A percentile compares a stretch with the other conserved stretches of the same genome.
Evolutionary conservation across 1,140 invertebrate species (phyloP).

Genomic region (Bradysia coprophila): DNA sequence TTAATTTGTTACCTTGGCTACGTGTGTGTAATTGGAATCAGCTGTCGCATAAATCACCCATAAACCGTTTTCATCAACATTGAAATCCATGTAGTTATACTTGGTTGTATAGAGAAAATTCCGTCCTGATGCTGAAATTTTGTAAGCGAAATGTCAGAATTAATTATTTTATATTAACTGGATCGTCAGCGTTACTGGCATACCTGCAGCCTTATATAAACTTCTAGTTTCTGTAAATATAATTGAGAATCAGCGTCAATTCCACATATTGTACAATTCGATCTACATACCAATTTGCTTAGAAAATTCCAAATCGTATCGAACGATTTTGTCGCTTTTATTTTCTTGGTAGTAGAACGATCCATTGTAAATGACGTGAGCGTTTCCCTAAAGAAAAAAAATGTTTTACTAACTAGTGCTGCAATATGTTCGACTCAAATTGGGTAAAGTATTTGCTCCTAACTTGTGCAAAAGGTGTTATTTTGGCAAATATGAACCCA

Average conservation of each 20-base stretch:
- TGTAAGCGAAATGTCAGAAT: too few relatives aligned
- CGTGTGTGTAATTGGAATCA: conserved; percentile 63
- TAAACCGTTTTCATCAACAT: conserved; percentile 84
- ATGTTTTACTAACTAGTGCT: conserved; percentile 2
- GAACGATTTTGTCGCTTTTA: conserved; percentile 38
- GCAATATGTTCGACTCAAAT: neutral
- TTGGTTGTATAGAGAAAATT: conserved; percentile 44
- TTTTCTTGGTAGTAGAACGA: conserved; percentile 77
- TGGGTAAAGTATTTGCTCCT: too few relatives aligned
- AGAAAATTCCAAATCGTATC: conserved; percentile 30
- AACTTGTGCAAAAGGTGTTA: too few relatives aligned
- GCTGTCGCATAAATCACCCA: conserved; percentile 69
- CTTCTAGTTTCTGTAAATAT: conserved; percentile 5
- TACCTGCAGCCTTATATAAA: conserved; percentile 18
- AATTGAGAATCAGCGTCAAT: too few relatives aligned
- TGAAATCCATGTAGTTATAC: conserved; percentile 76
- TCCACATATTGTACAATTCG: too few relatives aligned
- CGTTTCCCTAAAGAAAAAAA: conserved; percentile 51
- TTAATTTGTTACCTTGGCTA: conserved; percentile 75
- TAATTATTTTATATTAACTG: too few relatives aligned
- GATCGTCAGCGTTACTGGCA: too few relatives aligned
- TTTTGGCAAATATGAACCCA: too few relatives aligned
- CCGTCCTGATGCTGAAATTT: conserved; percentile 20
- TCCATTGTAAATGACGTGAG: conserved; percentile 76
- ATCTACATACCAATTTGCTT: neutral